Evolutionary conservation across 2,888 invertebrate species (phyloP), one percentile per base, ranked within the genome.

Genomic region (Nymphalis polychloros): DNA sequence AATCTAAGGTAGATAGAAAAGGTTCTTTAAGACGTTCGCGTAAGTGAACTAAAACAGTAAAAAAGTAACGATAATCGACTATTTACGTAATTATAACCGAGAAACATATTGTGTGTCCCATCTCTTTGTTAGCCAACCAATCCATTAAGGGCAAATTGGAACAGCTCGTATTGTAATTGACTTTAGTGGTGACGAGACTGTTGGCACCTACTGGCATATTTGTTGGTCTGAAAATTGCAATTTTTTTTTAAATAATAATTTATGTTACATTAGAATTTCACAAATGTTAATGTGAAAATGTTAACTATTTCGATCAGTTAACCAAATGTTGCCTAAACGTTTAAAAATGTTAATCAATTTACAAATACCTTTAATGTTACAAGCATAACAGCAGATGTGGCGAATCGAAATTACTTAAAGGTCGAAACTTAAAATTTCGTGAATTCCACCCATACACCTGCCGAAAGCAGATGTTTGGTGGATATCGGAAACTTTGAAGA

Each of bases 371-470:
- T 13, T 27, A 20, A 55, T 65, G 20, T 41, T 41, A 41, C 41
- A 41, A 52, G 46, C 59, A 50, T 60, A 60, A 70, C 67, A 62
- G 71, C 63, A 72, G 69, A 68, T 74, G 68, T 70, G 49, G 63
- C 59, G 62, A 64, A 65, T 50, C 63, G 50, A 61, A 73, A 65
- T 53, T 64, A 57, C 50, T 69, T 60, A 72, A 69, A 74, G 73
- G 72, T 68, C 71, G 67, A 67, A 31, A 70, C 61, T 70, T 73
- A 77, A 74, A 79, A 84, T 79, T 79, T 81, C 74, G 76, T 83
- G 84, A 84, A 87, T 86, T 84, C 84, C 84, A 72, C 20, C 69
- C 49, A 63, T 76, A 77, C 91, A 92, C 90, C 90, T 92, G 91
- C 89, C 68, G 59, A 20, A 53, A 70, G 87, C 91, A 92, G 91